Percentiles rank a stretch among this genome's conserved stretches.
These are phyloP conservation scores for Drosophila atroscutellata DNA, from an alignment of 2,888 invertebrate genomes.

Conservation along the genomic window DNA sequence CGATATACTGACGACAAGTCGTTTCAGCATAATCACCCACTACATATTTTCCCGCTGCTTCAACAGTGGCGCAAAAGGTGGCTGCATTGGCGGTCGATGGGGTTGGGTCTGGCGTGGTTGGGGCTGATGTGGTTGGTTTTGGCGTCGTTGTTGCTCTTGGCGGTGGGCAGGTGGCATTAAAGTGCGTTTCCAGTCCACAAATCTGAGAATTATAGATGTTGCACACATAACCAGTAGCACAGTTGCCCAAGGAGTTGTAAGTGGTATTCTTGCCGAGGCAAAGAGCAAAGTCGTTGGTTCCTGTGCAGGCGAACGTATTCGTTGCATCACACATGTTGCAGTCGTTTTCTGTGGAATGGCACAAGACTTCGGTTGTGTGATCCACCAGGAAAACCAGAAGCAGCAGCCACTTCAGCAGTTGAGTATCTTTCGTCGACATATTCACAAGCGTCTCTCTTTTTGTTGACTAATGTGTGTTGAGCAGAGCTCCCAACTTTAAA, in stretches of 20 bases:
- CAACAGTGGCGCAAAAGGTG: slow-evolving; percentile 58
- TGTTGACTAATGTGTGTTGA: slow-evolving; percentile 11
- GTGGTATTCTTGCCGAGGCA: slow-evolving; percentile 68
- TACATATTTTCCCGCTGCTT: slow-evolving; percentile 49
- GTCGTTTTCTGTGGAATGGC: slow-evolving; percentile 46
- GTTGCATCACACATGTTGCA: slow-evolving; percentile 73
- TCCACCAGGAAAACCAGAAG: slow-evolving; percentile 30
- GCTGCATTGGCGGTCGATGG: slow-evolving; percentile 45
- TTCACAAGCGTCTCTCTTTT: background rate
- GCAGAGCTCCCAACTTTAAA: slow-evolving; percentile 44
- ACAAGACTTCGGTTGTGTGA: slow-evolving; percentile 56
- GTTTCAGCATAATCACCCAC: slow-evolving; percentile 62
- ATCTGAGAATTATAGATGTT: slow-evolving; percentile 57
- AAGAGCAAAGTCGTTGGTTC: slow-evolving; percentile 66
- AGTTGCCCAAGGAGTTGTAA: slow-evolving; percentile 56
- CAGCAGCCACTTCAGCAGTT: slow-evolving; percentile 7
- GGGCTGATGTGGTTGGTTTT: background rate
- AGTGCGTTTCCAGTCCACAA: slow-evolving; percentile 49
- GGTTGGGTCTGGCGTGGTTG: slow-evolving; percentile 19
- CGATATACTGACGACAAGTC: slow-evolving; percentile 75
- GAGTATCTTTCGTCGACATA: slow-evolving; percentile 25
- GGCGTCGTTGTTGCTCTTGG: background rate
- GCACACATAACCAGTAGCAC: slow-evolving; percentile 71
- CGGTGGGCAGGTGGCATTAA: slow-evolving; percentile 62
- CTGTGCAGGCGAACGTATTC: slow-evolving; percentile 76